Percentiles rank a stretch among this genome's conserved stretches.
Conservation (phyloP, 1,140 invertebrate genomes). For the Drosophila jambulina region DNA sequence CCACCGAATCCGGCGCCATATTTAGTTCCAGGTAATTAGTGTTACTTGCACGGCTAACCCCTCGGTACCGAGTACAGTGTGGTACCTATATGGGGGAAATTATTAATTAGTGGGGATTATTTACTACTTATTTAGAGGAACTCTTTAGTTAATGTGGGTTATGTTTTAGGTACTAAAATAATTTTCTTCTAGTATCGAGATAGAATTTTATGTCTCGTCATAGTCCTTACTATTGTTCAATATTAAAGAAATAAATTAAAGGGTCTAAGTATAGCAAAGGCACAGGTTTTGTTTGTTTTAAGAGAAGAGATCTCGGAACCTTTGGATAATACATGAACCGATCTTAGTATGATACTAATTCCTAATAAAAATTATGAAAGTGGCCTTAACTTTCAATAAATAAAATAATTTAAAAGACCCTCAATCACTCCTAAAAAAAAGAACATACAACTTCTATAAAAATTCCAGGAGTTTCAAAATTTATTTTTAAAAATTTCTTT, state of each 20-base stretch:
- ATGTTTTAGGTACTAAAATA: no score
- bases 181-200: background rate
- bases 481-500: background rate
- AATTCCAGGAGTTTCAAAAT: background rate
- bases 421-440: background rate
- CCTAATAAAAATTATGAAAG: background rate
- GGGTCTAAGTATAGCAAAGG: no score
- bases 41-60: conserved; percentile 60
- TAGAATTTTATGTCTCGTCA: background rate
- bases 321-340: no score
- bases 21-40: conserved; percentile 90
- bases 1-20: conserved; percentile 91
- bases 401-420: no score
- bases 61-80: conserved; percentile 23
- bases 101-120: no score
- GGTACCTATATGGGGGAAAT: background rate
- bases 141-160: no score
- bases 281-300: no score
- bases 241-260: background rate
- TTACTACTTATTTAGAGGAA: background rate
- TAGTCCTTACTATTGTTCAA: background rate
- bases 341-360: no score
- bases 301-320: no score
- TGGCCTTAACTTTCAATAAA: background rate
- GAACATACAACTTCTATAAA: background rate